Conservation (phyloP, 2,113 vertebrate species). For the Eclectus roratus region DNA sequence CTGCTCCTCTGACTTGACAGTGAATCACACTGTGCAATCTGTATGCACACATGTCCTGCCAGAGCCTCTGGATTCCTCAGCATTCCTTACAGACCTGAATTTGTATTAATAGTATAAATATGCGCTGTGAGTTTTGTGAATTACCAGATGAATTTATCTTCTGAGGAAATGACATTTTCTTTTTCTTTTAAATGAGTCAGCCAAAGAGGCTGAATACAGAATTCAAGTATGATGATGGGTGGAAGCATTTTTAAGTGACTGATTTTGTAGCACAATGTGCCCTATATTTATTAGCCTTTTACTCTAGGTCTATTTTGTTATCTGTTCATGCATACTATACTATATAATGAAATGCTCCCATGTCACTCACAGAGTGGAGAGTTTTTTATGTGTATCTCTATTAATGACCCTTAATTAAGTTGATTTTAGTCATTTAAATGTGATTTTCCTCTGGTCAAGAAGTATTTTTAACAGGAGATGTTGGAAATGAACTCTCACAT, state of each 20-base stretch:
- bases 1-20: not conserved
- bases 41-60: not conserved
- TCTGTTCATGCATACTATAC: conserved; percentile 67
- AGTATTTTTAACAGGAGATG: conserved; percentile 68
- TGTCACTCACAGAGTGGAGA: conserved; percentile 70
- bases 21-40: not conserved
- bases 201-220: conserved; percentile 32
- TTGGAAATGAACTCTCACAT: conserved; percentile 63
- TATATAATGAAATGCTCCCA: conserved; percentile 80
- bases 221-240: conserved; percentile 49
- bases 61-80: not conserved
- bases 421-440: conserved; percentile 76
- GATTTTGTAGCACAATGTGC: conserved; percentile 60
- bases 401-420: conserved; percentile 82
- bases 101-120: not conserved
- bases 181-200: conserved; percentile 29
- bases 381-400: conserved; percentile 72
- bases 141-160: not conserved
- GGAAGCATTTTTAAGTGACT: conserved; percentile 63
- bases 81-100: conserved; percentile 21
- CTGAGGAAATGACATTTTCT: conserved; percentile 46
- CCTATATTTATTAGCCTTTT: conserved; percentile 77
- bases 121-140: conserved; percentile 2
- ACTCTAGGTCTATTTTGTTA: conserved; percentile 78
- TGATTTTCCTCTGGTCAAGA: conserved; percentile 77